phyloP scores from a whole-genome alignment of 1,140 invertebrate genomes.

The Plodia interpunctella region DNA sequence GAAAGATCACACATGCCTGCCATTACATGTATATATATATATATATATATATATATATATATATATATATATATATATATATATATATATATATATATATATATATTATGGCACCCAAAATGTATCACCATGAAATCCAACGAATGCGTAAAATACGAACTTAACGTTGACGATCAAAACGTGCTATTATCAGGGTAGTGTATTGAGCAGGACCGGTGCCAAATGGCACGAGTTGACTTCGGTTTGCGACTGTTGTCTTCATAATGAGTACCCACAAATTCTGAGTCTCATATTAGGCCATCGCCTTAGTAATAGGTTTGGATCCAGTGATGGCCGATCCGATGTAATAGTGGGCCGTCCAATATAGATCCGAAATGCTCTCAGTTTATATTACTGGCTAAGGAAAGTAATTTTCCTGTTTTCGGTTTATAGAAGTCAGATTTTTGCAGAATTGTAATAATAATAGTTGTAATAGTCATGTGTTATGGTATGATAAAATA shows the following conservation, averaged over 20 bases:
- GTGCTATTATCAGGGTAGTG: background rate
- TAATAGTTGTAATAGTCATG: too few species aligned
- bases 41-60: too few species aligned
- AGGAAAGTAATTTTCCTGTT: background rate
- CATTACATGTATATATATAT: too few species aligned
- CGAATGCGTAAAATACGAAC: background rate
- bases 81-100: too few species aligned
- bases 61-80: too few species aligned
- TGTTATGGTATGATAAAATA: too few species aligned
- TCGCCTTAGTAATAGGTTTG: slow-evolving; percentile 22
- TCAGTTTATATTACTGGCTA: slow-evolving; percentile 22
- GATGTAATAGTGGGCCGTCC: slow-evolving; percentile 39
- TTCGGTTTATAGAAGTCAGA: too few species aligned
- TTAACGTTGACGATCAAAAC: background rate
- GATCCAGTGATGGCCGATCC: slow-evolving; percentile 35
- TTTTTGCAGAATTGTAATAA: too few species aligned
- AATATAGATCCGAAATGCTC: slow-evolving; percentile 32
- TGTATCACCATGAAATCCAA: background rate
- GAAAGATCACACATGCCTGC: too few species aligned
- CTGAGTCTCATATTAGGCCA: slow-evolving; percentile 38
- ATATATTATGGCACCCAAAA: too few species aligned
- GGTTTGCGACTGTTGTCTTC: background rate
- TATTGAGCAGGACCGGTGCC: background rate
- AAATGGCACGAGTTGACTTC: slow-evolving; percentile 1
- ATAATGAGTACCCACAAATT: slow-evolving; percentile 45